Conservation (phyloP, 2,113 vertebrate species). For the Abramis brama region DNA sequence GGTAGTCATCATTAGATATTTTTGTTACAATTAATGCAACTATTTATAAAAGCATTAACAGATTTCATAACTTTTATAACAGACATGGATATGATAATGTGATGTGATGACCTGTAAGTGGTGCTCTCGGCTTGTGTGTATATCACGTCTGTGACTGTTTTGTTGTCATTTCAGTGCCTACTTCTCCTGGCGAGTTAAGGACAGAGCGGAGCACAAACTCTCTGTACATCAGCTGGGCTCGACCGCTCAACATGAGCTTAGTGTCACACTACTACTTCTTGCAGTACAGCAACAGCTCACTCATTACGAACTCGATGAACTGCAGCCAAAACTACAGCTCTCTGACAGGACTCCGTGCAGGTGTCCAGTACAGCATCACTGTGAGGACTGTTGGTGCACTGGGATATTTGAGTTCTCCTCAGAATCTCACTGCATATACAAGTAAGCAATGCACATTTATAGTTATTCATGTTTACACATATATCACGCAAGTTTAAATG, state of each 20-base stretch:
- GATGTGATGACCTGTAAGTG: neutral
- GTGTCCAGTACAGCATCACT: constrained; percentile 39
- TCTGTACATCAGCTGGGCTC: constrained; percentile 39
- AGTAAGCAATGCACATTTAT: constrained; percentile 28
- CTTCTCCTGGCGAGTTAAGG: constrained; percentile 6
- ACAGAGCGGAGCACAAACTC: neutral
- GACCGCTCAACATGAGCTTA: constrained; percentile 29
- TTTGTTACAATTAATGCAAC: neutral
- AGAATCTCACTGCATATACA: constrained; percentile 6
- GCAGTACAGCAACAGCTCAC: neutral
- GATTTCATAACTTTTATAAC: neutral
- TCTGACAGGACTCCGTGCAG: constrained; percentile 18
- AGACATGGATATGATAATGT: neutral
- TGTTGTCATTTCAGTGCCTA: constrained; percentile 43
- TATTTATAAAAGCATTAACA: neutral
- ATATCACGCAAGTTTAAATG: too few relatives aligned
- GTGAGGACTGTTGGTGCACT: constrained; percentile 40
- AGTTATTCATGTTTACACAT: neutral
- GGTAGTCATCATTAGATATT: neutral
- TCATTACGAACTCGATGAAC: neutral
- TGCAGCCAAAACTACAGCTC: neutral
- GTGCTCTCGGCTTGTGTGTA: neutral
- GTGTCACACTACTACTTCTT: neutral
- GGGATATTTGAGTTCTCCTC: constrained; percentile 30
- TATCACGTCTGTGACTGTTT: neutral